Evolutionary conservation across 2,113 vertebrate genomes (phyloP).

Genomic region (Phyllostomus discolor): DNA sequence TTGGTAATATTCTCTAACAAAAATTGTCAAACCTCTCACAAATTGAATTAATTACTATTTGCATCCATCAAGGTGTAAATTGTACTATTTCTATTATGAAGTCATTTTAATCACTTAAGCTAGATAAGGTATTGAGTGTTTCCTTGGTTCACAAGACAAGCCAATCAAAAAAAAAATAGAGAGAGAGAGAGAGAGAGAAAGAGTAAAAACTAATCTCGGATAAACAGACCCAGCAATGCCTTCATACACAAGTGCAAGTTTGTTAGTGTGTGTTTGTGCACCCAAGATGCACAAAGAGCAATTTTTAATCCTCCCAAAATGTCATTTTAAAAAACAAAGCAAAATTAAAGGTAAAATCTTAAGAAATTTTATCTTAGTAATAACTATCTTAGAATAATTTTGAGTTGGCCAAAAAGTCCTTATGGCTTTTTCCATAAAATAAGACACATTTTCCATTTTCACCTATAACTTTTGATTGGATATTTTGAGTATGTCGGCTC

Average conservation of each 20-base stretch:
- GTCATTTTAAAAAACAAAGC: slow-evolving; percentile 13
- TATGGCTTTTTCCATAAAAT: too few relatives aligned
- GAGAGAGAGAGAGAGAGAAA: neutral
- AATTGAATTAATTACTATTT: slow-evolving; percentile 12
- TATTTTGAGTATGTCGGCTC: too few relatives aligned
- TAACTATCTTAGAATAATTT: neutral
- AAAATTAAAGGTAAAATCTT: slow-evolving; percentile 16
- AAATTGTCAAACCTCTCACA: neutral
- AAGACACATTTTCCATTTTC: too few relatives aligned
- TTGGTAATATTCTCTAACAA: slow-evolving; percentile 7
- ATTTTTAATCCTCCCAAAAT: slow-evolving; percentile 4
- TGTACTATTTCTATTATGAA: neutral
- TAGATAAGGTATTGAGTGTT: neutral
- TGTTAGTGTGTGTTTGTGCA: neutral
- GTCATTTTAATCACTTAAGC: neutral
- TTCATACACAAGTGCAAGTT: neutral
- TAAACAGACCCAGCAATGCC: neutral
- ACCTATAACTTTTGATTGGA: too few relatives aligned
- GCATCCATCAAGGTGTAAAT: slow-evolving; percentile 24
- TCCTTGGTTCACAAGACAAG: neutral
- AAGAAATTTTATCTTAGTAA: neutral
- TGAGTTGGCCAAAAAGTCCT: too few relatives aligned
- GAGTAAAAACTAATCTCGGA: neutral
- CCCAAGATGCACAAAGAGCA: neutral
- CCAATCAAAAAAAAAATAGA: neutral